Conservation (phyloP, 2,797 vertebrate genomes). For the Eulemur albifrons region DNA sequence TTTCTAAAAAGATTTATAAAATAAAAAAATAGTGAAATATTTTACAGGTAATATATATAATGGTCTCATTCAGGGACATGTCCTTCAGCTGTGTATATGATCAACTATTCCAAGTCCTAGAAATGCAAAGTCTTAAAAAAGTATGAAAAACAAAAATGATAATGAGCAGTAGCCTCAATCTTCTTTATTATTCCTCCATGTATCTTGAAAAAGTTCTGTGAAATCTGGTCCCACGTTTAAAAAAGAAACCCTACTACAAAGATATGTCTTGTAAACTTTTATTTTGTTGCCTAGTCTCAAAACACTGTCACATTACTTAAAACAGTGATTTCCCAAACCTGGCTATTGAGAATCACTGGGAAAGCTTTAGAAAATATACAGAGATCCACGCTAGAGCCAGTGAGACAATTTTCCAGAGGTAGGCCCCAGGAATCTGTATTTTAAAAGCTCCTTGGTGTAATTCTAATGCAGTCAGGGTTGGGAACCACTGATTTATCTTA, state of each 20-base stretch:
- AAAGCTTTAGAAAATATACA: slow-evolving; percentile 15
- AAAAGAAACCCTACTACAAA: slow-evolving; percentile 13
- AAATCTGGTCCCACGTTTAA: slow-evolving; percentile 56
- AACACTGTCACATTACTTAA: slow-evolving; percentile 52
- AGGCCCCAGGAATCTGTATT: slow-evolving; percentile 31
- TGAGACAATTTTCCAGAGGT: not conserved
- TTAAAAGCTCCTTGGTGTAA: slow-evolving; percentile 47
- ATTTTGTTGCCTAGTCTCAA: slow-evolving; percentile 58
- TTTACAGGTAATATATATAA: slow-evolving; percentile 75
- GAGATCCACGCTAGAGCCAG: not conserved
- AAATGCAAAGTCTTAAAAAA: slow-evolving; percentile 70
- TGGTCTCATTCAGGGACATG: slow-evolving; percentile 78
- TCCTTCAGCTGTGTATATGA: slow-evolving; percentile 72
- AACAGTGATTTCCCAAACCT: slow-evolving; percentile 47
- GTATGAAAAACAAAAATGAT: slow-evolving; percentile 56
- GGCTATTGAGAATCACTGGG: slow-evolving; percentile 45
- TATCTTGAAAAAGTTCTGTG: slow-evolving; percentile 60
- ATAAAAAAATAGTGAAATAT: slow-evolving; percentile 82
- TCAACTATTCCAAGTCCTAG: slow-evolving; percentile 74
- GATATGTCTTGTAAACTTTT: slow-evolving; percentile 45
- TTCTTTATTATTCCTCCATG: slow-evolving; percentile 59
- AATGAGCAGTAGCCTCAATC: slow-evolving; percentile 66
- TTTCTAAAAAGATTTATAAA: slow-evolving; percentile 81
- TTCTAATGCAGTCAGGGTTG: slow-evolving; percentile 37
- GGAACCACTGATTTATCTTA: slow-evolving; percentile 49